phyloP scores from a whole-genome alignment of 2,113 vertebrate genomes.

The Abramis brama region DNA sequence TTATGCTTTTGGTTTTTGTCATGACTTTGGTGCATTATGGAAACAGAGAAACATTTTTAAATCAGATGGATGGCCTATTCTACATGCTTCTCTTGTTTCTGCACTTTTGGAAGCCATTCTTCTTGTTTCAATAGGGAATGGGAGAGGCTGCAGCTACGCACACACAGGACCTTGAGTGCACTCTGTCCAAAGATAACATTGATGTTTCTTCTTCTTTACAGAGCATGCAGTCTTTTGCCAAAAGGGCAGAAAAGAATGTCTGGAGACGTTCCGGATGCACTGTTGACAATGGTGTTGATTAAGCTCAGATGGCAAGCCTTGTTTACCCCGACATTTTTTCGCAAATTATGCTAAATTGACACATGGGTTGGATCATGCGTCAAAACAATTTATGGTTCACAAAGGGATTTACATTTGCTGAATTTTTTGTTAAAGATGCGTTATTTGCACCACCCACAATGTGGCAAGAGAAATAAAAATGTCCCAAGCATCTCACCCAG shows the following conservation, averaged over 20 bases:
- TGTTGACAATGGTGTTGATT: neutral
- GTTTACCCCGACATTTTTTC: neutral
- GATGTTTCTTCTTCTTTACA: no score
- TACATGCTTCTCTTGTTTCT: neutral
- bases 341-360: neutral
- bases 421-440: neutral
- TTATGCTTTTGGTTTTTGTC: no score
- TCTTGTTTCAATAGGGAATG: neutral
- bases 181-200: no score
- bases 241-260: no score
- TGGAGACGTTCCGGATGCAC: no score
- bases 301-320: neutral
- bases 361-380: no score
- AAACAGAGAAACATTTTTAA: neutral
- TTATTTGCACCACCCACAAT: neutral
- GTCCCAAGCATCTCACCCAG: neutral
- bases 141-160: no score
- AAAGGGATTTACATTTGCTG: neutral
- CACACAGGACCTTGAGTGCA: no score
- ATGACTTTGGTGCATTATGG: no score
- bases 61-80: neutral
- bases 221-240: no score
- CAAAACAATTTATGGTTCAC: no score
- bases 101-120: neutral
- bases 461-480: neutral